Evolutionary conservation across 2,888 invertebrate species (phyloP).

Genomic region (Melanostoma mellinum): DNA sequence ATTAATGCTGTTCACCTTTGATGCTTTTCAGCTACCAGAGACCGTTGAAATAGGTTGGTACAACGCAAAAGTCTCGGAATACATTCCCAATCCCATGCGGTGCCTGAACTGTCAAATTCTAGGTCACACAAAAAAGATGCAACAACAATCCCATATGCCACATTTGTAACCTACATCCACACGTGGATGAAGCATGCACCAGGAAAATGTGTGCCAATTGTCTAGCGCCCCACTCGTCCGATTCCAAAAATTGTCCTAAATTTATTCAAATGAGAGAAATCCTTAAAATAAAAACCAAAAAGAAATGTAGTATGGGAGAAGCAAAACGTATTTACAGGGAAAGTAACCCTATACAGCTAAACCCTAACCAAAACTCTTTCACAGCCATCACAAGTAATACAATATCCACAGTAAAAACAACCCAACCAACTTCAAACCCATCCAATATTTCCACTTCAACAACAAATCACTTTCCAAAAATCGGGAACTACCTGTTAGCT

Average conservation of each 20-base stretch:
- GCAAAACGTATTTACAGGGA: neutral
- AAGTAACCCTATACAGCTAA: neutral
- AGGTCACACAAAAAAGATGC: neutral
- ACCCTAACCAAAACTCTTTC: neutral
- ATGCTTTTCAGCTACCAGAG: too few relatives aligned
- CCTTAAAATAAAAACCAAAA: too few relatives aligned
- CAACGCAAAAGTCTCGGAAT: too few relatives aligned
- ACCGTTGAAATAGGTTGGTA: too few relatives aligned
- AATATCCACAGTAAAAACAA: neutral
- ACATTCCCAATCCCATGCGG: neutral
- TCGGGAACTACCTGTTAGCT: too few relatives aligned
- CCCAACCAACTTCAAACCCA: neutral
- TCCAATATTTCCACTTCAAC: neutral
- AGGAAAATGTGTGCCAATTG: constrained; percentile 6
- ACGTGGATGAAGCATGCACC: neutral
- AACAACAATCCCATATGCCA: neutral
- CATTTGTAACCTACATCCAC: neutral
- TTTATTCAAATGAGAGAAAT: too few relatives aligned
- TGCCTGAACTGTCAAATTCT: neutral
- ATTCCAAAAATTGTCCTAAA: too few relatives aligned
- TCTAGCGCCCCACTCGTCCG: too few relatives aligned
- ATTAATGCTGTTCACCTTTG: too few relatives aligned
- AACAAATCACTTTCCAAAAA: neutral
- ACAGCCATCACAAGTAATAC: neutral
- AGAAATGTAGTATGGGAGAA: too few relatives aligned